Evolutionary conservation across 2,888 invertebrate species (phyloP).

Genomic region (Bellardia bayeri): DNA sequence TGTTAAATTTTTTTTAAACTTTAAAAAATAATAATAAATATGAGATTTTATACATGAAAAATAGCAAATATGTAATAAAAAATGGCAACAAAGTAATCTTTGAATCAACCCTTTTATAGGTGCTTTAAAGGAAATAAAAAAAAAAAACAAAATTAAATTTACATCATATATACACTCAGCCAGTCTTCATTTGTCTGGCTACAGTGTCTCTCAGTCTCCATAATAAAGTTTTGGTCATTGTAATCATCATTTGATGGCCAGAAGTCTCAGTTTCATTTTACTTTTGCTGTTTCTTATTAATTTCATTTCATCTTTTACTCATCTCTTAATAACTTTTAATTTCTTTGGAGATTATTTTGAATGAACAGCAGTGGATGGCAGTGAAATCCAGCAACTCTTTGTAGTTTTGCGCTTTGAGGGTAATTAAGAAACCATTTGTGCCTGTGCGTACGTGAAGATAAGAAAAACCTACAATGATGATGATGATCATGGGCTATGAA

Average conservation of each 20-base stretch:
- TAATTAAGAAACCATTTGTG: constrained; percentile 70
- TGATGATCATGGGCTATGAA: not conserved
- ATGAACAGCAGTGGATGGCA: constrained; percentile 22
- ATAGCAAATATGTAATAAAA: constrained; percentile 3
- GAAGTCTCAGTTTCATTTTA: constrained; percentile 47
- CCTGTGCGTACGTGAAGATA: constrained; percentile 22
- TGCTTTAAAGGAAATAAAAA: not conserved
- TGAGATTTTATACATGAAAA: constrained; percentile 5
- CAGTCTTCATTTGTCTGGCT: not conserved
- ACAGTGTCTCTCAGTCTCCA: not conserved
- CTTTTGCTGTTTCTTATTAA: constrained; percentile 24
- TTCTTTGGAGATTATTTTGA: constrained; percentile 45
- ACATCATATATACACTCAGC: constrained; percentile 23
- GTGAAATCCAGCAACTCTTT: constrained; percentile 48
- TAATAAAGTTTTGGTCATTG: constrained; percentile 6
- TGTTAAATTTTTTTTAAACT: constrained; percentile 38
- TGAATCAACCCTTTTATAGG: constrained; percentile 38
- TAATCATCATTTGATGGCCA: constrained; percentile 55
- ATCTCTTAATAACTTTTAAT: constrained; percentile 64
- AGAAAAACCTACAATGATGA: constrained; percentile 20
- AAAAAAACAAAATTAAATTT: constrained; percentile 55
- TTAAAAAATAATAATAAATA: not conserved
- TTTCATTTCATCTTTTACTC: constrained; percentile 20
- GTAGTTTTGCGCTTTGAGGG: constrained; percentile 54
- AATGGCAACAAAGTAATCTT: constrained; percentile 45